phyloP scores from a whole-genome alignment of 2,113 vertebrate genomes.

The Ammodramus savannarum region DNA sequence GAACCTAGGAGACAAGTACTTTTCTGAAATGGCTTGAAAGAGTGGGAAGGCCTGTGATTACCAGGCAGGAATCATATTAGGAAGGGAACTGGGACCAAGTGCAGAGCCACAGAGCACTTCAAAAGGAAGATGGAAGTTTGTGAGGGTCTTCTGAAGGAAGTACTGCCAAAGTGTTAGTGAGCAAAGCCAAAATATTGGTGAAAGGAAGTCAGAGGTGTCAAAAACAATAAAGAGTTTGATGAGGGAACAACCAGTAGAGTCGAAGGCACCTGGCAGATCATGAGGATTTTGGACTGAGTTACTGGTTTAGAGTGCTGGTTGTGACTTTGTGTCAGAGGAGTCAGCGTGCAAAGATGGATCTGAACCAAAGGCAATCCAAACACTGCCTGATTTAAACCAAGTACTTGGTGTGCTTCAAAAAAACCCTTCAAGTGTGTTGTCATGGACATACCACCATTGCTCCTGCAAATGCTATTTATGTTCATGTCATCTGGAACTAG shows the following conservation, averaged over 20 bases:
- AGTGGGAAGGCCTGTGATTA: background rate
- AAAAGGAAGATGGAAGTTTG: background rate
- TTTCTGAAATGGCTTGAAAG: background rate
- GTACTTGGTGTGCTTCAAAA: background rate
- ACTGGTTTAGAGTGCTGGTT: background rate
- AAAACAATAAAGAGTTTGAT: background rate
- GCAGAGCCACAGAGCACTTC: background rate
- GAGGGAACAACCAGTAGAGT: background rate
- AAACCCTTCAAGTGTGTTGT: background rate
- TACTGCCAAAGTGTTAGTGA: background rate
- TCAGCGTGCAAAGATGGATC: background rate
- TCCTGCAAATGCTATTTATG: background rate
- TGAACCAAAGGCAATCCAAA: background rate
- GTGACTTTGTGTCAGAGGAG: fast-evolving
- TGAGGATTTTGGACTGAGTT: background rate
- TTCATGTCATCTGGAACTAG: background rate
- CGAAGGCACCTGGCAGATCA: background rate
- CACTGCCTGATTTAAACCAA: background rate
- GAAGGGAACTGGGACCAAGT: background rate
- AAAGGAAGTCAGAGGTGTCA: background rate
- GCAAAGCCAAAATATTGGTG: background rate
- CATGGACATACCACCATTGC: background rate
- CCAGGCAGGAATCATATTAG: background rate
- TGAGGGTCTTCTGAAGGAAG: background rate
- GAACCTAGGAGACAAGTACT: background rate